phyloP scores from a whole-genome alignment of 2,797 vertebrate species.

The Scomberomorus guttatus region DNA sequence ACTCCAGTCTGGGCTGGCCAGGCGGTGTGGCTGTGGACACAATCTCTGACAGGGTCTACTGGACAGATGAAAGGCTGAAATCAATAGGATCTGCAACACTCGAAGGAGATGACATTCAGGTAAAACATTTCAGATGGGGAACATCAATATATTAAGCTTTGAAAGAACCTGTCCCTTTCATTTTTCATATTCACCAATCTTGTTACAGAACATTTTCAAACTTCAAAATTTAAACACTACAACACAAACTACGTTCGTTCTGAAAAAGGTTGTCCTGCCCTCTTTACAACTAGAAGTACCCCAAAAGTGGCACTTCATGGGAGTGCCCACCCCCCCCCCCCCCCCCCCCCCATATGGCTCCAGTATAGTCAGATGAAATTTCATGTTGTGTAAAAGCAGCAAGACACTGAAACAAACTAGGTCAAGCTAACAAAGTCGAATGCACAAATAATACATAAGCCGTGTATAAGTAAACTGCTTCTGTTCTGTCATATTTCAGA shows the following conservation, averaged over 20 bases:
- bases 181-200: background rate
- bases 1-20: conserved; percentile 89
- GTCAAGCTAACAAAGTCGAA: too few species aligned
- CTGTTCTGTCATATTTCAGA: conserved; percentile 72
- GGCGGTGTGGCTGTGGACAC: conserved; percentile 90
- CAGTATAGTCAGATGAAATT: background rate
- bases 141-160: background rate
- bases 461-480: background rate
- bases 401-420: background rate
- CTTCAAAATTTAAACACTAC: background rate
- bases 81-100: conserved; percentile 89
- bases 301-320: background rate
- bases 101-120: conserved; percentile 88
- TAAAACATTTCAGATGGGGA: conserved; percentile 46
- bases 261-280: background rate
- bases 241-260: background rate
- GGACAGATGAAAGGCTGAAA: conserved; percentile 92
- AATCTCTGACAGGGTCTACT: conserved; percentile 88
- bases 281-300: background rate
- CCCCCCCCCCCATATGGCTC: accelerated
- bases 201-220: background rate
- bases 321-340: too few species aligned
- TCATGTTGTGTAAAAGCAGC: background rate
- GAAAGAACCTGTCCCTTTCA: background rate
- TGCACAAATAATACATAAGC: background rate